These are phyloP conservation scores for Eristalinus aeneus DNA, from an alignment of 2,888 invertebrate species.

Conservation along the genomic window DNA sequence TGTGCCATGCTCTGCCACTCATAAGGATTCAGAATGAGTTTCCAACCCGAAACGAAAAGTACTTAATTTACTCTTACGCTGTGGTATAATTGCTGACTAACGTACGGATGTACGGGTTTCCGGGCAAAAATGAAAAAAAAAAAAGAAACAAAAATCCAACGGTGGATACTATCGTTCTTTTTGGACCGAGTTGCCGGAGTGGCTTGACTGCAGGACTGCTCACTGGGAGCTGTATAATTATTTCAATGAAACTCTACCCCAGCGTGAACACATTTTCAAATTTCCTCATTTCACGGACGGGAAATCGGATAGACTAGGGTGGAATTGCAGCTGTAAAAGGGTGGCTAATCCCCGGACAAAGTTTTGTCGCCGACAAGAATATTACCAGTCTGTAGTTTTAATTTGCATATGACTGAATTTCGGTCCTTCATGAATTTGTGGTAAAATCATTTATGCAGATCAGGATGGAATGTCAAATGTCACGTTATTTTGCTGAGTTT, in stretches of 20 bases:
- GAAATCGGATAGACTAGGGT: not conserved
- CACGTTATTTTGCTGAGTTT: too few species aligned
- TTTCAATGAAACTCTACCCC: not conserved
- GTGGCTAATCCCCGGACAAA: not conserved
- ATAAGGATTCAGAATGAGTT: not conserved
- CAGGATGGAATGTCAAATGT: too few species aligned
- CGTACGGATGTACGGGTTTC: not conserved
- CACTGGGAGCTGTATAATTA: conserved; percentile 3
- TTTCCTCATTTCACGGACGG: too few species aligned
- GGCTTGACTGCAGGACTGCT: not conserved
- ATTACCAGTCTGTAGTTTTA: not conserved
- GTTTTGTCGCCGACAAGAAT: not conserved
- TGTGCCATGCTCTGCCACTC: not conserved
- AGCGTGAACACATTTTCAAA: not conserved
- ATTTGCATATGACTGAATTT: not conserved
- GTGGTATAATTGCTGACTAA: conserved; percentile 17
- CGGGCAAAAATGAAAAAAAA: not conserved
- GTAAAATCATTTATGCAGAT: too few species aligned
- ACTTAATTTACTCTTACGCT: conserved; percentile 23
- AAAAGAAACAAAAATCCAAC: too few species aligned
- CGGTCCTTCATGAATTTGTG: too few species aligned
- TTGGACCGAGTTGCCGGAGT: not conserved
- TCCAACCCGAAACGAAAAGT: conserved; percentile 9
- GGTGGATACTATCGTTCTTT: too few species aligned
- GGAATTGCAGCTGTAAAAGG: not conserved